Evolutionary conservation across 2,797 vertebrate genomes (phyloP), one percentile per base, ranked within the genome.

Genomic region (Brachyrhaphis roseni): DNA sequence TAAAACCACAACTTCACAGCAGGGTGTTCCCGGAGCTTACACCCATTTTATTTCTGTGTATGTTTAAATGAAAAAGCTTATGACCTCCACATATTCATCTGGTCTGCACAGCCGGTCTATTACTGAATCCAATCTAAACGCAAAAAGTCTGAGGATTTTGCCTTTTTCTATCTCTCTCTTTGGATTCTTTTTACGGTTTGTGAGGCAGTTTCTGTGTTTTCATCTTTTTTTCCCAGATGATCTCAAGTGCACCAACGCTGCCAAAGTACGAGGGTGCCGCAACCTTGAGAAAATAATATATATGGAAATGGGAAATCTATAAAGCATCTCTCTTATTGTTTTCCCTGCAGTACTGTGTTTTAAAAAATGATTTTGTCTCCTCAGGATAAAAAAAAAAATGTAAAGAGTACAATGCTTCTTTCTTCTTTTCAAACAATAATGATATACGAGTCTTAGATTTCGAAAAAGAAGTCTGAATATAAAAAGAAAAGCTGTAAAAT

Each of bases 271-370:
- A 92, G 91, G 94, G 92, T 91, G 93, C 91, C n/a, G 84, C 94
- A 94, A 93, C 94, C 95, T 95, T 95, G 95, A 94, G 93, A 94
- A 94, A 95, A 96, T 95, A 95, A 95, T 95, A 96, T 95, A 95
- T 95, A 95, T 96, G 94, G 94, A 96, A 96, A 95, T 95, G 88
- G 93, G 91, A 93, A 93, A 94, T 94, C 93, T 95, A 94, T 93
- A 93, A 95, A 95, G 92, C 92, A 91, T 94, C 93, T 91, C 89
- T 92, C 90, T 93, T 93, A 95, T 95, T 95, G 93, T 94, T 94
- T 92, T 94, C 94, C 91, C 92, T 94, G 94, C 93, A 94, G 93
- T 95, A 89, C 93, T 95, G 92, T 92, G 94, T 95, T 94, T 92
- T 31, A 6, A 70, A 71, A 95, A 94, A 93, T 91, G 90, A 92